phyloP scores from a whole-genome alignment of 2,797 vertebrate species.

The Streptopelia turtur region DNA sequence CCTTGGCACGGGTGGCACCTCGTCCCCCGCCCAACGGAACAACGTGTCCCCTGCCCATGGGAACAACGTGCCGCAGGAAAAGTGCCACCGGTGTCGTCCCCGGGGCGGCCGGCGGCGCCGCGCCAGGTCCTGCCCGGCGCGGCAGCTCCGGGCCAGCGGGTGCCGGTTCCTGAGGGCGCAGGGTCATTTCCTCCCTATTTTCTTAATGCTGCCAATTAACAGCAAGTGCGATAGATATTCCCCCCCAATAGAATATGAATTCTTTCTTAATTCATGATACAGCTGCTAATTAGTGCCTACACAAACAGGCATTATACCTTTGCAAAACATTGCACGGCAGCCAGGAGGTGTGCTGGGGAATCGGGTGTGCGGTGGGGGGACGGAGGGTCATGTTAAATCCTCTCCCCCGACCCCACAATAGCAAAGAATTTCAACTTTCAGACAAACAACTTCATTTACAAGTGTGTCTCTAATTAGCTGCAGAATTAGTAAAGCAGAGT shows the following conservation, averaged over 20 bases:
- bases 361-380: not conserved
- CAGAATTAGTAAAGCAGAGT: slow-evolving; percentile 97
- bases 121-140: no score
- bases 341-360: not conserved
- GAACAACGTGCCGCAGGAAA: no score
- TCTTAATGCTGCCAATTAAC: not conserved
- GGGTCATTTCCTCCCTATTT: not conserved
- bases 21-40: no score
- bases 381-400: not conserved
- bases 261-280: slow-evolving; percentile 19
- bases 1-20: no score
- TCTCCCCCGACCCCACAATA: slow-evolving; percentile 41
- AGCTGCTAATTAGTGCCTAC: slow-evolving; percentile 32
- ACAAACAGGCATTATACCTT: not conserved
- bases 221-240: not conserved
- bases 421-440: slow-evolving; percentile 94
- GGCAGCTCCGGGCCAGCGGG: no score
- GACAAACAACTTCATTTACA: slow-evolving; percentile 99
- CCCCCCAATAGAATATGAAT: not conserved
- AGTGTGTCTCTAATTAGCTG: slow-evolving; percentile 99
- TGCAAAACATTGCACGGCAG: accelerated
- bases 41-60: no score
- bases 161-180: no score
- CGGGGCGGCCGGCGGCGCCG: no score
- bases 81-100: no score